Evolutionary conservation across 2,113 vertebrate species (phyloP), one percentile per base, ranked within the genome.

Genomic region (Opisthocomus hoazin): DNA sequence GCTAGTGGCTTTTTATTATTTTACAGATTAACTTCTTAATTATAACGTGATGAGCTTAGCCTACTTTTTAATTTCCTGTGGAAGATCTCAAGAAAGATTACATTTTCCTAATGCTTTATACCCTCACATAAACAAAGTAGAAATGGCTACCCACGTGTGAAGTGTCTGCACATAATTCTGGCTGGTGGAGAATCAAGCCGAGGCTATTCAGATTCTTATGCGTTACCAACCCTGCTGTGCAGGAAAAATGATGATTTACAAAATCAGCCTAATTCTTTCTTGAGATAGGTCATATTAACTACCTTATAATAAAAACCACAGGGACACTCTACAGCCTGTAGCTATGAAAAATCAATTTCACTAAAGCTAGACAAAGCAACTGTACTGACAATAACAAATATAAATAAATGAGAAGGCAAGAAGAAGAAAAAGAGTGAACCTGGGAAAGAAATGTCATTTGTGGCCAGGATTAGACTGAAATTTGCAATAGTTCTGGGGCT

Each of bases 371-470:
- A 80, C 45, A 41, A 10, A 91, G 83, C 87, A 84, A 89, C 54
- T n/a, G 10, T 58, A 66, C 69, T 71, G 92, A 87, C 75, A 92
- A 83, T 69, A 90, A 50, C 82, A 94, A 90, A 94, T 79, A 90
- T 7, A 95, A 95, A 97, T 94, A 90, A 94, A 94, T 85, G 78
- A 93, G 70, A 85, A 93, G 74, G 76, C 46, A 79, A 76, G 11
- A 81, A 83, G 54, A 83, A 95, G 79, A 79, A 76, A 56, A 94
- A 68, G 26, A 93, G n/a, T 5, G 50, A 88, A 73, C 17, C n/a
- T 13, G 16, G 41, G 71, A 80, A 71, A 92, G 26, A 83, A 96
- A 95, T 34, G 22, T 46, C 53, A 75, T 60, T 73, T 90, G 79
- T 80, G 79, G 53, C 48, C 65, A 93, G 48, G 53, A 88, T 39